A percentile compares a stretch with the other conserved stretches of the same genome.
phyloP scores from a whole-genome alignment of 2,113 vertebrate genomes.

The Prionailurus bengalensis region DNA sequence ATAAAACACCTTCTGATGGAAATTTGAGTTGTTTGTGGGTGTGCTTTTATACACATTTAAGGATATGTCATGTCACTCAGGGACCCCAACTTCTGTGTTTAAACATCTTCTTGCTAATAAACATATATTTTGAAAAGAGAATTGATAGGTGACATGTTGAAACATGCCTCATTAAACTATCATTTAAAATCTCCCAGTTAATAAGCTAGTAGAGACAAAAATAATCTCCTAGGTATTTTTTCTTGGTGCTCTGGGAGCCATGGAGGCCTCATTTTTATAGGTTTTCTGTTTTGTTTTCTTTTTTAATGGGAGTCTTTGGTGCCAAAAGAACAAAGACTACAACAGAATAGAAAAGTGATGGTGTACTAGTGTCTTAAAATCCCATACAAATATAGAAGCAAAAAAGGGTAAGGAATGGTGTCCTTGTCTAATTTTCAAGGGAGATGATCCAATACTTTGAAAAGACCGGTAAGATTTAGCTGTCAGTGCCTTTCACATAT shows the following conservation, averaged over 20 bases:
- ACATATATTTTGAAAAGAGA: slow-evolving; percentile 38
- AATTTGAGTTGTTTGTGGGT: neutral
- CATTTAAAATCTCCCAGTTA: slow-evolving; percentile 44
- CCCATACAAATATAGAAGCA: slow-evolving; percentile 33
- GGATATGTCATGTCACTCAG: neutral
- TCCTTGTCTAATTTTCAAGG: slow-evolving; percentile 51
- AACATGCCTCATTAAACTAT: slow-evolving; percentile 40
- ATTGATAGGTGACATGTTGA: slow-evolving; percentile 22
- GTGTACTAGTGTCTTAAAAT: neutral
- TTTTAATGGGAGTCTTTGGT: neutral
- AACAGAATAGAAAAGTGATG: slow-evolving; percentile 20
- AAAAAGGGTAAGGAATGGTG: slow-evolving; percentile 45
- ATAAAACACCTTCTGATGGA: neutral
- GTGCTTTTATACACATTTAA: neutral
- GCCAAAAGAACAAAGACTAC: neutral
- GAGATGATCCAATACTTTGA: neutral
- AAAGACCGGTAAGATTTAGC: slow-evolving; percentile 24
- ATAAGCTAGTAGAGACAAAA: slow-evolving; percentile 9
- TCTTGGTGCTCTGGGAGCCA: neutral
- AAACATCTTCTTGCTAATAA: slow-evolving; percentile 10
- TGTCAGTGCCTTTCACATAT: slow-evolving; percentile 6
- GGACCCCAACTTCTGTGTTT: neutral
- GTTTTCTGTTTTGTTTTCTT: neutral
- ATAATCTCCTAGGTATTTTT: neutral
- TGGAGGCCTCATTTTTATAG: neutral